Percentiles rank a stretch among this genome's conserved stretches.
Conservation (phyloP, 2,888 invertebrate species). For the Boloria selene region DNA sequence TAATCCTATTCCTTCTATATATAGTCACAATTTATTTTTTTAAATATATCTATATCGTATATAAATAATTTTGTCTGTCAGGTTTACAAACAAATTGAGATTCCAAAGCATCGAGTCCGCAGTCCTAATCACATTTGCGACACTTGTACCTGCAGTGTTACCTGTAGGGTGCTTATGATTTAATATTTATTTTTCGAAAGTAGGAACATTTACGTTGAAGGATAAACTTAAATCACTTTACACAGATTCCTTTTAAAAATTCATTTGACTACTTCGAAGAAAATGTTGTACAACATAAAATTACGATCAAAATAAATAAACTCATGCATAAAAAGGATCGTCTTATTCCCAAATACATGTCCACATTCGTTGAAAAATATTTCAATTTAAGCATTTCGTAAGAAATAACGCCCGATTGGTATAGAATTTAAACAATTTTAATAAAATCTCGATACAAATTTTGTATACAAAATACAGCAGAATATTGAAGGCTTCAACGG, state of each 20-base stretch:
- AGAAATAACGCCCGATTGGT: constrained; percentile 7
- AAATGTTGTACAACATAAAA: no score
- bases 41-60: constrained; percentile 6
- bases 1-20: neutral
- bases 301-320: no score
- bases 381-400: constrained; percentile 9
- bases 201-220: no score
- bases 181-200: neutral
- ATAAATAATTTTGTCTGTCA: constrained; percentile 28
- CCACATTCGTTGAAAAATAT: neutral
- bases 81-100: constrained; percentile 28
- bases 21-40: neutral
- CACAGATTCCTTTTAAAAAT: no score
- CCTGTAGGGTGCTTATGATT: constrained; percentile 14
- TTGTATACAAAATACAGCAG: constrained; percentile 33
- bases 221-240: no score
- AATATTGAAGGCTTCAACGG: constrained; percentile 34
- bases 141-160: constrained; percentile 24
- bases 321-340: no score
- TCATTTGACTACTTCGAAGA: no score
- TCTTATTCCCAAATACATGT: neutral
- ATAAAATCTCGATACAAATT: constrained; percentile 29
- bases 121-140: constrained; percentile 36
- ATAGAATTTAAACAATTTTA: constrained; percentile 31
- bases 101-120: constrained; percentile 32